Evolutionary conservation across 1,140 invertebrate species (phyloP).

Genomic region (Hetaerina americana): DNA sequence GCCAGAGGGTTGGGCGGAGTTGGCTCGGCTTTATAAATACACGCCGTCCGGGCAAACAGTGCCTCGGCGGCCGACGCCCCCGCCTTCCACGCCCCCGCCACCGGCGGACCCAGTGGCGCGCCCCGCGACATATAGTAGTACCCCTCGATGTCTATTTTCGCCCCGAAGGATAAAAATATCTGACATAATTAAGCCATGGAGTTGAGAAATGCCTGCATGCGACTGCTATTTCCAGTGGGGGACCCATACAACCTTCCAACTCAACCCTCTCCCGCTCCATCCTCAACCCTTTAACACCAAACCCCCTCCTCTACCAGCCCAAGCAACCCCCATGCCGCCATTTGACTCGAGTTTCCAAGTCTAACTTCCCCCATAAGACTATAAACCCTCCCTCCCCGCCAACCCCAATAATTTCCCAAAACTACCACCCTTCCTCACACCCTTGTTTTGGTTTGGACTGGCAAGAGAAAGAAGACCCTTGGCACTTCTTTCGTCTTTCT

Average conservation of each 20-base stretch:
- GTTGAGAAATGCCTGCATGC: slow-evolving; percentile 11
- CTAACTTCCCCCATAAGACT: no score
- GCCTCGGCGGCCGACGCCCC: background rate
- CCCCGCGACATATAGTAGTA: background rate
- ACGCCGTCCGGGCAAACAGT: background rate
- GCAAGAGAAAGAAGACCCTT: background rate
- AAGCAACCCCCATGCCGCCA: background rate
- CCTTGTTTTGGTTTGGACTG: slow-evolving; percentile 3
- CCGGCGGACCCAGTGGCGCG: background rate
- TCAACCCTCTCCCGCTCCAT: background rate
- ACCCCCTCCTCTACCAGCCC: background rate
- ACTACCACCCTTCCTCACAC: no score
- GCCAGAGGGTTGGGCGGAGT: no score
- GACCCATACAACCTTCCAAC: no score
- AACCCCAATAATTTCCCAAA: no score
- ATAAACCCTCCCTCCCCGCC: no score
- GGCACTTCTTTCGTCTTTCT: background rate
- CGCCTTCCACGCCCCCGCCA: background rate
- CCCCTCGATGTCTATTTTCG: slow-evolving; percentile 1
- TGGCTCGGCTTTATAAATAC: background rate
- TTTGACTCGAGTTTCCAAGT: background rate
- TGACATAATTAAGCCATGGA: slow-evolving; percentile 2
- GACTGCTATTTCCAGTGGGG: background rate
- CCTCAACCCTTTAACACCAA: slow-evolving; percentile 5
- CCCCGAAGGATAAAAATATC: background rate